Conservation (phyloP, 2,888 invertebrate species). For the Dasysyrphus tricinctus region DNA sequence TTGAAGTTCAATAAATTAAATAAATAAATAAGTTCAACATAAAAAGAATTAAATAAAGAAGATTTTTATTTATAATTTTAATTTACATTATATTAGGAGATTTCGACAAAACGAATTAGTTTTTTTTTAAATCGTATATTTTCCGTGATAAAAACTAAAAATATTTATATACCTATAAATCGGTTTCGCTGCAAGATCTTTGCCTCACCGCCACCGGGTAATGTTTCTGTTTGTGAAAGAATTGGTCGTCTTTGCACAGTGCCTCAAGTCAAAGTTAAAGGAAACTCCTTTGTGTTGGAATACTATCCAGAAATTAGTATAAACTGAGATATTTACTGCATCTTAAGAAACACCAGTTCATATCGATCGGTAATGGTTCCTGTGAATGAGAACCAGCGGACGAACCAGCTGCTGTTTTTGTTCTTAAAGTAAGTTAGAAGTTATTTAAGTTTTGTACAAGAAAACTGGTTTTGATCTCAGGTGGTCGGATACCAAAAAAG, state of each 20-base stretch:
- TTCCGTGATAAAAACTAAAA: background rate
- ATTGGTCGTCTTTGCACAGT: constrained; percentile 87
- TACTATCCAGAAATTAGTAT: constrained; percentile 89
- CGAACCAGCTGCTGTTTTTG: constrained; percentile 86
- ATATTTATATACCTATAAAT: too few relatives aligned
- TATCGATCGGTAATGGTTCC: constrained; percentile 85
- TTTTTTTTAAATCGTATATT: background rate
- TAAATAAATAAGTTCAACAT: too few relatives aligned
- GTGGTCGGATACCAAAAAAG: too few relatives aligned
- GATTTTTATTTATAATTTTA: too few relatives aligned
- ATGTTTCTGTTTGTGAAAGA: constrained; percentile 86
- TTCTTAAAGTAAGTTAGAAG: constrained; percentile 85
- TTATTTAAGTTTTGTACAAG: too few relatives aligned
- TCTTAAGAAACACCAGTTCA: constrained; percentile 82
- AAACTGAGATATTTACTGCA: constrained; percentile 85
- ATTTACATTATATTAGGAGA: too few relatives aligned
- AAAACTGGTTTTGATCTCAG: too few relatives aligned
- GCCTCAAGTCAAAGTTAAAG: constrained; percentile 84
- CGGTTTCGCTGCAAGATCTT: constrained; percentile 85
- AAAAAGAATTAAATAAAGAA: too few relatives aligned
- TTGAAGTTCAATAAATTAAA: too few relatives aligned
- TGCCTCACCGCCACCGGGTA: constrained; percentile 84
- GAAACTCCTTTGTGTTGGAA: constrained; percentile 82
- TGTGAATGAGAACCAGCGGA: constrained; percentile 88
- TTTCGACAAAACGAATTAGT: background rate